phyloP scores from a whole-genome alignment of 2,113 vertebrate species.

The Ailuropoda melanoleuca region DNA sequence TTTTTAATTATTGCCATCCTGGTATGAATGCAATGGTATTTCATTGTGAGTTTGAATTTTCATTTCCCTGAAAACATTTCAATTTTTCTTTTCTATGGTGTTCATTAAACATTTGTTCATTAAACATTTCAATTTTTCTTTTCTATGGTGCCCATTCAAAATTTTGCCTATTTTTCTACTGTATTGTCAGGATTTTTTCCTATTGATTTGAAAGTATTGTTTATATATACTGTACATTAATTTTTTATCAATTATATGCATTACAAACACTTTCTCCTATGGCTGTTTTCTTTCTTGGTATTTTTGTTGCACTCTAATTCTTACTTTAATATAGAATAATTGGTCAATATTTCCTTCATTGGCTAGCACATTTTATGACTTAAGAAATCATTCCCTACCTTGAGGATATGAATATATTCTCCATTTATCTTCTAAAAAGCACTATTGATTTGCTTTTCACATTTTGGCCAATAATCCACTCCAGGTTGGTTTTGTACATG shows the following conservation, averaged over 20 bases:
- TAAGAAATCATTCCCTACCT: neutral
- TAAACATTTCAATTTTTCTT: neutral
- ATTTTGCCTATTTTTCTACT: neutral
- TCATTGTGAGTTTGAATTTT: neutral
- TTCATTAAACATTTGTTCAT: no score
- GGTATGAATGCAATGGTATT: neutral
- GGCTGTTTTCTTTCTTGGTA: neutral
- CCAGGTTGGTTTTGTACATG: neutral
- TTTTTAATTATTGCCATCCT: neutral
- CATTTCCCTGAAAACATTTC: neutral
- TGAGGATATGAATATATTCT: neutral
- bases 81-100: neutral
- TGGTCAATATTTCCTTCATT: neutral
- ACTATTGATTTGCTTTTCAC: neutral
- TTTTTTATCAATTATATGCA: neutral
- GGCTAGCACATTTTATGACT: neutral
- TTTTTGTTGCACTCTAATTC: neutral
- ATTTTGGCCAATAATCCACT: neutral
- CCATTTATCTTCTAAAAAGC: conserved; percentile 21
- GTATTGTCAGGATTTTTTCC: neutral
- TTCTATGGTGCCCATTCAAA: neutral
- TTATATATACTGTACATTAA: neutral
- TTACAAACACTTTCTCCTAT: neutral
- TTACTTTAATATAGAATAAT: neutral
- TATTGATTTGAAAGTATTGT: neutral